These are phyloP conservation scores for Eulemur mongoz DNA, from an alignment of 2,797 vertebrate species.

Conservation along the genomic window DNA sequence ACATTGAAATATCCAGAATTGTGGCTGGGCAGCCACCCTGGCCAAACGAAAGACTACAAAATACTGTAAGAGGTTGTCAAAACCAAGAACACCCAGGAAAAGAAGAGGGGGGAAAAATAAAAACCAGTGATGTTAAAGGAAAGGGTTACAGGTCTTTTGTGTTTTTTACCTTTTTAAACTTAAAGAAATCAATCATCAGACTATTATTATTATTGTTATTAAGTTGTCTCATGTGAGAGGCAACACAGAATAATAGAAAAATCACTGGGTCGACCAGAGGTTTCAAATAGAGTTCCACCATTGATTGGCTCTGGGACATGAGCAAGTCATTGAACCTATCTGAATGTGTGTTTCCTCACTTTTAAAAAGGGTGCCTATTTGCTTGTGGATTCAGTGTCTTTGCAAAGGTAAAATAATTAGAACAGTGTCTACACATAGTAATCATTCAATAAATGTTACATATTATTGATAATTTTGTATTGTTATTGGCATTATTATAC, in stretches of 20 bases:
- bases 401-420: background rate
- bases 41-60: background rate
- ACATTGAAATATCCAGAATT: background rate
- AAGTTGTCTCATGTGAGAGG: background rate
- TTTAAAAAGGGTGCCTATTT: background rate
- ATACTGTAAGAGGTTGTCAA: background rate
- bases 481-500: background rate
- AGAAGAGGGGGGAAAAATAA: background rate
- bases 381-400: background rate
- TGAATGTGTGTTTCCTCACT: background rate
- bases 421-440: background rate
- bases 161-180: background rate
- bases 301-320: background rate
- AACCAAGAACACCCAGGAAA: background rate
- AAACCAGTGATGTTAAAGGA: background rate
- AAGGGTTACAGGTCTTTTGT: background rate
- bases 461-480: background rate
- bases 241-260: background rate
- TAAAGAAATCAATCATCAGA: background rate
- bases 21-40: background rate
- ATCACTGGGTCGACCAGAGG: no score
- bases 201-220: background rate
- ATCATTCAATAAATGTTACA: background rate
- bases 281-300: background rate
- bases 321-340: background rate